Evolutionary conservation across 2,888 invertebrate species (phyloP), one percentile per base, ranked within the genome.

Genomic region (Erannis defoliaria): DNA sequence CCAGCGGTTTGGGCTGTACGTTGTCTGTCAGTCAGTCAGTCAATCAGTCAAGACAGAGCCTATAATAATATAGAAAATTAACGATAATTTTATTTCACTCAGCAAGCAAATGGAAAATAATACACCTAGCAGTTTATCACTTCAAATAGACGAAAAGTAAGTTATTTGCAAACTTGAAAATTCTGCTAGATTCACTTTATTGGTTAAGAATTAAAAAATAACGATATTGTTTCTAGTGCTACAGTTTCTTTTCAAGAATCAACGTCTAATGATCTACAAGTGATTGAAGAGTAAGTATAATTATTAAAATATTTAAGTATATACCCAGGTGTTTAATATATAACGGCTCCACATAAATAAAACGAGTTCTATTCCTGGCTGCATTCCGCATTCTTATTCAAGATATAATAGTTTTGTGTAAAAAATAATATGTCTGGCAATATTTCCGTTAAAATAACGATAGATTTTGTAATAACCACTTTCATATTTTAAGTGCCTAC

Each of bases 201-300:
- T n/a, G 10, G 2, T 3, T 31, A 31, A 4, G 9, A 31, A 9
- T 31, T 10, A 9, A 9, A 33, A n/a, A 12, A 33, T 12, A 33
- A 12, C 5, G 12, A 33, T 10, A 33, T 12, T 33, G n/a, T 59
- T 46, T 62, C 73, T 57, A 85, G 85, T 81, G 80, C 74, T 19
- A 57, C 76, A 31, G 62, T 65, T 6, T 62, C 57, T 4, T 51
- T 61, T 49, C 67, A 75, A 74, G 75, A 76, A 19, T 49, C 62
- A 6, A 48, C 53, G 8, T 72, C 74, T 23, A 69, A 72, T 48
- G 64, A 76, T 5, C 60, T 67, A 18, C 68, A 75, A 45, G 46
- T 68, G 53, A 62, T 71, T 46, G 79, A 81, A 58, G 77, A 81
- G 85, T 84, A 77, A 84, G 84, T 84, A 72, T 10, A 31, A 10